Percentiles rank a stretch among this genome's conserved stretches.
These are phyloP conservation scores for Platorchestia sp. DNA, from an alignment of 1,140 invertebrate genomes.

Conservation along the genomic window DNA sequence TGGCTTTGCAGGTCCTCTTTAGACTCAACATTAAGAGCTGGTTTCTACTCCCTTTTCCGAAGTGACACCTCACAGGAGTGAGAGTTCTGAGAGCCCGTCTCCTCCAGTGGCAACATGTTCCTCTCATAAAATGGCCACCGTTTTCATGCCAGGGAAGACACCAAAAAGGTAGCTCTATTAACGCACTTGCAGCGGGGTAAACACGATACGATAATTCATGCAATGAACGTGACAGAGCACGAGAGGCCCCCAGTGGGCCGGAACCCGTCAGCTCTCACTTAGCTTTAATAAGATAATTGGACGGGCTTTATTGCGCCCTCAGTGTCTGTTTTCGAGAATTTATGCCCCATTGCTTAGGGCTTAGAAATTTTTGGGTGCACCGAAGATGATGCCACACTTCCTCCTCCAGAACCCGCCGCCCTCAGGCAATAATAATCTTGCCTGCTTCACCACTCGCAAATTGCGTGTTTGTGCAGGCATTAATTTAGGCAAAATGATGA, in stretches of 20 bases:
- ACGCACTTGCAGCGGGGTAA: neutral
- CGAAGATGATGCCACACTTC: neutral
- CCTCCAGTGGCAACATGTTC: neutral
- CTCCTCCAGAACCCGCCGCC: neutral
- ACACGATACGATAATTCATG: neutral
- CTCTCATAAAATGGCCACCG: neutral
- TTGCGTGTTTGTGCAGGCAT: neutral
- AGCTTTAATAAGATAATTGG: neutral
- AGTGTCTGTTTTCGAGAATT: neutral
- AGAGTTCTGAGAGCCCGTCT: too few relatives aligned
- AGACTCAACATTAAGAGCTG: too few relatives aligned
- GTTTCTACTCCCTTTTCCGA: too few relatives aligned
- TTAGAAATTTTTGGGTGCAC: neutral
- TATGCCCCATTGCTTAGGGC: neutral
- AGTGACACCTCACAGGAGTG: too few relatives aligned
- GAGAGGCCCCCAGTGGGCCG: neutral
- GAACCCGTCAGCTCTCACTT: neutral
- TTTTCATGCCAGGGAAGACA: neutral
- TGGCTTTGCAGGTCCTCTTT: too few relatives aligned
- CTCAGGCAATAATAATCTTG: neutral
- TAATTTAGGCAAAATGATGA: neutral
- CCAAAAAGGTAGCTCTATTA: neutral
- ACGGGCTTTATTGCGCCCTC: neutral
- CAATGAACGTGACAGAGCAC: neutral
- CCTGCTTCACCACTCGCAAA: neutral